Evolutionary conservation across 2,888 invertebrate species (phyloP).

Genomic region (Nectonema munidae): DNA sequence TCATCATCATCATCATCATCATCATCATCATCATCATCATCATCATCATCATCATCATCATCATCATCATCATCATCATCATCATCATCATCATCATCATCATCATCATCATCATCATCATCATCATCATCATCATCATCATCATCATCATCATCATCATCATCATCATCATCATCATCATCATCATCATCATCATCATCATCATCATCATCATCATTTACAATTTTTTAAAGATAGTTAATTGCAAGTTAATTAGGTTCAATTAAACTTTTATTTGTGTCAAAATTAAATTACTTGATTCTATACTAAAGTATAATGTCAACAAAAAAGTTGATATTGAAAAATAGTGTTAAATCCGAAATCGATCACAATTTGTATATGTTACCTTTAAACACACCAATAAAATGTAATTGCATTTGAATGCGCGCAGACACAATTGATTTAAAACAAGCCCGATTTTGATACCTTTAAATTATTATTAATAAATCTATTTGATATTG

Average conservation of each 20-base stretch:
- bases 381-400: too few species aligned
- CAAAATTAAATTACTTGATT: too few species aligned
- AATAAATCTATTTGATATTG: too few species aligned
- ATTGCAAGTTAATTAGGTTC: constrained; percentile 20
- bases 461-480: too few species aligned
- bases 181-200: constrained; percentile 9
- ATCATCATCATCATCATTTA: constrained; percentile 8
- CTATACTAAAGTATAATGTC: too few species aligned
- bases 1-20: constrained; percentile 14
- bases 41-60: constrained; percentile 17
- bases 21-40: constrained; percentile 14
- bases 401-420: too few species aligned
- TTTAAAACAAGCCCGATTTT: too few species aligned
- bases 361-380: too few species aligned
- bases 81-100: constrained; percentile 12
- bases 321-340: too few species aligned
- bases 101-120: constrained; percentile 11
- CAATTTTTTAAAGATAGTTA: constrained; percentile 10
- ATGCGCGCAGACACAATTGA: too few species aligned
- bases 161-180: constrained; percentile 2
- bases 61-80: constrained; percentile 14
- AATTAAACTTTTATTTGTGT: too few species aligned
- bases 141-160: constrained; percentile 13
- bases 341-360: too few species aligned
- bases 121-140: constrained; percentile 15